These are phyloP conservation scores for Rhinogobius similis DNA, from an alignment of 2,113 vertebrate genomes.

Conservation along the genomic window DNA sequence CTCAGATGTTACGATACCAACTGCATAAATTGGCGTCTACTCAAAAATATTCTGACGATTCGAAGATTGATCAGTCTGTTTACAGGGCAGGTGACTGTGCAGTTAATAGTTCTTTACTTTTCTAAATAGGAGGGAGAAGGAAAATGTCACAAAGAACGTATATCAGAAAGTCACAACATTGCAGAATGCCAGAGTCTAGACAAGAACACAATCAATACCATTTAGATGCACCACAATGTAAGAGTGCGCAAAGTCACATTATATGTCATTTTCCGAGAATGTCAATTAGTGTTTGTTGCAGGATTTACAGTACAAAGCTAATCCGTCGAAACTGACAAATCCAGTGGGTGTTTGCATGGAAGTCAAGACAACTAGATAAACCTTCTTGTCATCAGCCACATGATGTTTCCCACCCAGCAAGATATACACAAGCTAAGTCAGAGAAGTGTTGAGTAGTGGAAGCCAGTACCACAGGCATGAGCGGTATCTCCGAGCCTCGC, in stretches of 20 bases:
- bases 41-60: background rate
- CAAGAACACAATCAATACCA: background rate
- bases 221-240: background rate
- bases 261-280: background rate
- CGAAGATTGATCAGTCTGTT: background rate
- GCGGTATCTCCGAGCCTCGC: conserved; percentile 42
- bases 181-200: background rate
- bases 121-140: too few relatives aligned
- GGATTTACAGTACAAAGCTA: conserved; percentile 1
- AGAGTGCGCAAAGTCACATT: background rate
- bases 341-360: conserved; percentile 14
- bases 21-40: too few relatives aligned
- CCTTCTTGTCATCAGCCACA: conserved; percentile 42
- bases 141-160: too few relatives aligned
- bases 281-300: background rate
- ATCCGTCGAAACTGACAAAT: conserved; percentile 29
- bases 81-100: background rate
- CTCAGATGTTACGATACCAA: too few relatives aligned
- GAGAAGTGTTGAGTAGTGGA: conserved; percentile 45
- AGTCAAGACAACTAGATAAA: conserved; percentile 27
- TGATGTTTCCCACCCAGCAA: conserved; percentile 61
- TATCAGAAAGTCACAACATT: background rate
- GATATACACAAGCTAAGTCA: conserved; percentile 53
- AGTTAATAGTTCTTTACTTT: too few relatives aligned
- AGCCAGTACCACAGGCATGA: conserved; percentile 66